These are phyloP conservation scores for Himalopsyche japonica DNA, from an alignment of 2,888 invertebrate genomes.

Conservation along the genomic window DNA sequence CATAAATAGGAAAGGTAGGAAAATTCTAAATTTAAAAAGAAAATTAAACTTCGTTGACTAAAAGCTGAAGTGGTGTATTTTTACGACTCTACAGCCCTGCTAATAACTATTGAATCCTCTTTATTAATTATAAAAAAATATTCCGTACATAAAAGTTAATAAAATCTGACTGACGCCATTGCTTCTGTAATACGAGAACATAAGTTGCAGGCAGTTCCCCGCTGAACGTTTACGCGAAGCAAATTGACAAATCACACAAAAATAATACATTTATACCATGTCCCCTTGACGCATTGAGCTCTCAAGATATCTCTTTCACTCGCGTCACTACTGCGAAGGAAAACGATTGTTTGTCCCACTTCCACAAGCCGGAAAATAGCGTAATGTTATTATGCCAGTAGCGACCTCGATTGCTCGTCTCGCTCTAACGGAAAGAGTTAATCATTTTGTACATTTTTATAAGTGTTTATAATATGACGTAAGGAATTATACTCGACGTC, in stretches of 20 bases:
- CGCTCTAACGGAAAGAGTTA: background rate
- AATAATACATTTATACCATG: background rate
- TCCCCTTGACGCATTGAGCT: background rate
- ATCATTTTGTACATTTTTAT: background rate
- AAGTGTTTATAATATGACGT: too few species aligned
- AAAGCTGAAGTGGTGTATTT: too few species aligned
- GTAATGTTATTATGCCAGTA: background rate
- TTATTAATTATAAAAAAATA: too few species aligned
- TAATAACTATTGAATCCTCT: too few species aligned
- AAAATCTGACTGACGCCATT: background rate
- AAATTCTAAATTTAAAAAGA: too few species aligned
- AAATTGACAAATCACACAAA: constrained; percentile 16
- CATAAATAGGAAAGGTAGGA: too few species aligned
- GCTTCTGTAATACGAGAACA: background rate
- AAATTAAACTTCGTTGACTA: too few species aligned
- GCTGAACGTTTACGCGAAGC: background rate
- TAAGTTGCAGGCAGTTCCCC: constrained; percentile 9
- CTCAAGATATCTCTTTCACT: background rate
- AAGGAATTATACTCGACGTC: too few species aligned
- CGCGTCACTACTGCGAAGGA: background rate
- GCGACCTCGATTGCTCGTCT: background rate
- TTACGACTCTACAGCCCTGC: too few species aligned
- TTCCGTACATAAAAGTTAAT: too few species aligned
- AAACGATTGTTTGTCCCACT: background rate
- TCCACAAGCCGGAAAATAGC: background rate